Percentiles rank a stretch among this genome's conserved stretches.
Conservation (phyloP, 2,797 vertebrate species). For the Neosalanx taihuensis region DNA sequence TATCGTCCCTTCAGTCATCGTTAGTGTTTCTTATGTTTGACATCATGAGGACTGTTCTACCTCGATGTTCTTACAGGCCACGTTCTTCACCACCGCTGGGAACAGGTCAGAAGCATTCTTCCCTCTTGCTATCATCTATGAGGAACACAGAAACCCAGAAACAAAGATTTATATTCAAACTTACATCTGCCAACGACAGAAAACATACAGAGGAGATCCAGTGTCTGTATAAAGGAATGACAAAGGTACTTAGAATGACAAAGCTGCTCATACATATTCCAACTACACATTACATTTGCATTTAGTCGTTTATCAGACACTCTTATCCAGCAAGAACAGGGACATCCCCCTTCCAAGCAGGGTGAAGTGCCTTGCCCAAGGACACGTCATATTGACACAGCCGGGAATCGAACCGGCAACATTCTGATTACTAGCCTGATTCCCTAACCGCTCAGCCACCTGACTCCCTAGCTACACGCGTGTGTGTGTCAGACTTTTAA, state of each 20-base stretch:
- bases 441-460: no score
- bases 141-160: background rate
- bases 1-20: no score
- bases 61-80: slow-evolving; percentile 98
- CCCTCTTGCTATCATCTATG: slow-evolving; percentile 94
- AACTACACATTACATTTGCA: background rate
- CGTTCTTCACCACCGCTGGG: slow-evolving; percentile 96
- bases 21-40: no score
- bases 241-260: background rate
- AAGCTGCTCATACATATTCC: background rate
- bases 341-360: no score
- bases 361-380: no score
- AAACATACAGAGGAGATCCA: background rate
- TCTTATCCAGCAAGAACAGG: no score
- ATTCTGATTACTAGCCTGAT: no score
- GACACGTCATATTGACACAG: no score
- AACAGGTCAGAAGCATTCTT: slow-evolving; percentile 97
- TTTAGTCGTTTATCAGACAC: no score
- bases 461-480: no score
- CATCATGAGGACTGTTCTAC: slow-evolving; percentile 58
- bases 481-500: background rate
- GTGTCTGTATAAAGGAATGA: background rate
- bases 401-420: no score
- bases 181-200: background rate
- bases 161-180: background rate